These are phyloP conservation scores for Merluccius polli DNA, from an alignment of 2,797 vertebrate genomes.

Conservation along the genomic window DNA sequence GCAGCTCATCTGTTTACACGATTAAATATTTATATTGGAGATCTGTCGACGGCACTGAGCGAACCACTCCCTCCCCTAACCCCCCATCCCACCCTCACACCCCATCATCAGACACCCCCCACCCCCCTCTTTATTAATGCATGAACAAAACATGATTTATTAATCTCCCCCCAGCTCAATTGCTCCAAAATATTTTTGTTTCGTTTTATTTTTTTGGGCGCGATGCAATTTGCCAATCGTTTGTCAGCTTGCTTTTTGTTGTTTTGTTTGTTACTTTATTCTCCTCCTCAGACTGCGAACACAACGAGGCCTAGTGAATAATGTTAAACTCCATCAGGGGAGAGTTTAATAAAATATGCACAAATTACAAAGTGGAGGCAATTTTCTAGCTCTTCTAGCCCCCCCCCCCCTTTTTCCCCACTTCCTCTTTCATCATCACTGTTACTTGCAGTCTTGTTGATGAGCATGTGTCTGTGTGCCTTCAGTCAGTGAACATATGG, in stretches of 20 bases:
- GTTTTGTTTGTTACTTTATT: neutral
- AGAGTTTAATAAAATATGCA: constrained; percentile 60
- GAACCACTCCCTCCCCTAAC: constrained; percentile 15
- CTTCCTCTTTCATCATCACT: constrained; percentile 9
- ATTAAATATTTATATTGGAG: constrained; percentile 67
- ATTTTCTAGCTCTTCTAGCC: neutral
- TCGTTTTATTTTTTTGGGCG: neutral
- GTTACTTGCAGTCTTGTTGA: constrained; percentile 24
- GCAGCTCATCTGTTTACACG: constrained; percentile 54
- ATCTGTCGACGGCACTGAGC: constrained; percentile 49
- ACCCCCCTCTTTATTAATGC: constrained; percentile 61
- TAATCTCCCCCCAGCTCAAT: constrained; percentile 54
- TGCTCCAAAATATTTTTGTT: constrained; percentile 62
- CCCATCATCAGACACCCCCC: neutral
- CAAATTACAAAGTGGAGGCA: constrained; percentile 59
- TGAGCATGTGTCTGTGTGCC: constrained; percentile 31
- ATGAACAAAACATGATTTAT: constrained; percentile 74
- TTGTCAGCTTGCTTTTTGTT: constrained; percentile 43
- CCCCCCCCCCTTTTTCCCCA: neutral
- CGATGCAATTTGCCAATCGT: constrained; percentile 57
- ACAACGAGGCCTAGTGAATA: constrained; percentile 53
- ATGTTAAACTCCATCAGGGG: constrained; percentile 51
- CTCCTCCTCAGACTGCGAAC: constrained; percentile 27
- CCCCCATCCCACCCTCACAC: neutral
- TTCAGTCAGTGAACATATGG: constrained; percentile 60